Conservation (phyloP, 2,888 invertebrate species). For the Mycogona germanica region DNA sequence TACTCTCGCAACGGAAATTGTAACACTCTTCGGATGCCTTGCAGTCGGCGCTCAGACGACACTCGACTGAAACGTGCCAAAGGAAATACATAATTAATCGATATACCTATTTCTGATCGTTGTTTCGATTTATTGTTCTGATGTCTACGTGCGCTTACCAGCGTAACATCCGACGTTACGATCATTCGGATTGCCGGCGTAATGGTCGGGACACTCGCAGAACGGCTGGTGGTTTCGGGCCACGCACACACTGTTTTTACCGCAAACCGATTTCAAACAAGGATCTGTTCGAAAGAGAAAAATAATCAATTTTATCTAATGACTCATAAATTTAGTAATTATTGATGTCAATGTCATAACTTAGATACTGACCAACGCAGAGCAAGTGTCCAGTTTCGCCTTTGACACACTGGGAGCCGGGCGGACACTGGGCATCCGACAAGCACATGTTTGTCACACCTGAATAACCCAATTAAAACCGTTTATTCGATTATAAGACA, state of each 20-base stretch:
- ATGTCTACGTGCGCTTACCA: constrained; percentile 22
- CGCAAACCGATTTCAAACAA: constrained; percentile 55
- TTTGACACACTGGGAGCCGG: constrained; percentile 30
- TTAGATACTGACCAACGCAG: constrained; percentile 24
- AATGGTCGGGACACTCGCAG: constrained; percentile 67
- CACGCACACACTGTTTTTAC: constrained; percentile 60
- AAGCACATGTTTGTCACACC: constrained; percentile 40
- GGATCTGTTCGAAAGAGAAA: constrained; percentile 45
- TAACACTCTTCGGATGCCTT: constrained; percentile 14
- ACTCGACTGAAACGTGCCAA: constrained; percentile 10
- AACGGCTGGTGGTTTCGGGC: constrained; percentile 55
- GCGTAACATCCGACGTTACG: constrained; percentile 68
- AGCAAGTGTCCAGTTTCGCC: constrained; percentile 57
- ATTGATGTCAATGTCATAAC: background rate
- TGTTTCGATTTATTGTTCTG: background rate
- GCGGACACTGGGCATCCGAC: constrained; percentile 60
- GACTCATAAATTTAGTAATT: constrained; percentile 2
- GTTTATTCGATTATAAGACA: no score
- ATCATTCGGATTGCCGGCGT: constrained; percentile 50
- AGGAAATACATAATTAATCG: background rate
- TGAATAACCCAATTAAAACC: no score
- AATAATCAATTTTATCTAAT: no score
- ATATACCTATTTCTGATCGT: background rate
- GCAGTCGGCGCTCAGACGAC: constrained; percentile 12
- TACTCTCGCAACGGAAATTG: constrained; percentile 19